Percentiles rank a stretch among this genome's conserved stretches.
These are phyloP conservation scores for Leptopilina drosophilae DNA, from an alignment of 2,888 invertebrate species.

Conservation along the genomic window DNA sequence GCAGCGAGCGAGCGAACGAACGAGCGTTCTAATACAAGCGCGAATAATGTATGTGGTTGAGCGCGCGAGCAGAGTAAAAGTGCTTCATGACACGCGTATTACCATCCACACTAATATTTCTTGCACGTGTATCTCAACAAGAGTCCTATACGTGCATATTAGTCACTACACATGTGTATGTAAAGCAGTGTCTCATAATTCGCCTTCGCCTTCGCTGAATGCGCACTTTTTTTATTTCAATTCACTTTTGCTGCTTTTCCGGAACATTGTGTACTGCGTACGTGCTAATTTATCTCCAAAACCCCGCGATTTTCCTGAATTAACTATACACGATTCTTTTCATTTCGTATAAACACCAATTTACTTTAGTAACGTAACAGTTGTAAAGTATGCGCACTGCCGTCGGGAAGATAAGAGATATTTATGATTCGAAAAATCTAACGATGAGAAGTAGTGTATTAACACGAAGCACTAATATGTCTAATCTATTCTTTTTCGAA, in stretches of 20 bases:
- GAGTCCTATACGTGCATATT: constrained; percentile 39
- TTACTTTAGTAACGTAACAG: not conserved
- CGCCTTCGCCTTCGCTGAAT: constrained; percentile 31
- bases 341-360: too few species aligned
- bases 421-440: too few species aligned
- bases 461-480: too few species aligned
- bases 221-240: constrained; percentile 33
- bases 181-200: constrained; percentile 46
- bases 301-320: too few species aligned
- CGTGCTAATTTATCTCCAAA: too few species aligned
- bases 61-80: constrained; percentile 56
- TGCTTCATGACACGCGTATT: constrained; percentile 51
- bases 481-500: too few species aligned
- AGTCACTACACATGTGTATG: constrained; percentile 48
- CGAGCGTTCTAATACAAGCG: constrained; percentile 58
- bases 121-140: constrained; percentile 7
- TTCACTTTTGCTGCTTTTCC: not conserved
- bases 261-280: not conserved
- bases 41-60: constrained; percentile 46
- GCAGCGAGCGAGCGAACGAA: constrained; percentile 39
- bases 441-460: too few species aligned
- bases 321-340: too few species aligned
- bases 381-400: not conserved
- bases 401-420: too few species aligned
- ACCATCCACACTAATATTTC: constrained; percentile 13